A percentile compares a stretch with the other conserved stretches of the same genome.
These are phyloP conservation scores for Hemichromis elongatus DNA, from an alignment of 2,113 vertebrate species.

Conservation along the genomic window DNA sequence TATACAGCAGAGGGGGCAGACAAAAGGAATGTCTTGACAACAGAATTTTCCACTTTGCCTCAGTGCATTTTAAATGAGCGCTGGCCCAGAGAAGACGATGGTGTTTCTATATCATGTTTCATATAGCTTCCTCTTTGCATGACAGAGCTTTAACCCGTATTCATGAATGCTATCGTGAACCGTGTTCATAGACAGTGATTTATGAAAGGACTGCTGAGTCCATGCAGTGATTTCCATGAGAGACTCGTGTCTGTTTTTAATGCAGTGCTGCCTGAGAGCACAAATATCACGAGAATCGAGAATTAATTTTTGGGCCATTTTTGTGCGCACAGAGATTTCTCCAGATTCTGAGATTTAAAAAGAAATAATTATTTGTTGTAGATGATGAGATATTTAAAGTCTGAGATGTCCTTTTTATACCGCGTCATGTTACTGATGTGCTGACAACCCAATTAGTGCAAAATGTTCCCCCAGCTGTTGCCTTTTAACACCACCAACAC, in stretches of 20 bases:
- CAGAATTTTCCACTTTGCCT: not conserved
- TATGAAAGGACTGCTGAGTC: not conserved
- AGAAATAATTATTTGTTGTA: too few species aligned
- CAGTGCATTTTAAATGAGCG: not conserved
- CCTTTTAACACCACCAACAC: not conserved
- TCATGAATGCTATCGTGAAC: not conserved
- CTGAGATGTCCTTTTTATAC: not conserved
- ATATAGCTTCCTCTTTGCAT: not conserved
- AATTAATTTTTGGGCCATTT: not conserved
- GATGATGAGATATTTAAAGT: not conserved
- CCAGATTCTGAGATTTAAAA: not conserved
- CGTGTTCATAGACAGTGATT: not conserved
- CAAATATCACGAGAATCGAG: not conserved
- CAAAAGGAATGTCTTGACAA: not conserved
- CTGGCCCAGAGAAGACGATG: not conserved
- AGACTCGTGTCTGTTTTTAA: not conserved
- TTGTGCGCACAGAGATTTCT: accelerated
- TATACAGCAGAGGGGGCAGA: not conserved
- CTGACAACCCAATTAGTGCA: not conserved
- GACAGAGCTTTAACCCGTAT: not conserved
- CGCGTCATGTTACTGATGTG: not conserved
- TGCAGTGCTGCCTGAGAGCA: not conserved
- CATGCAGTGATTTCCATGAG: not conserved
- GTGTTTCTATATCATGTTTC: not conserved
- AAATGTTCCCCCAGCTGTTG: not conserved